Percentiles rank a stretch among this genome's conserved stretches.
Evolutionary conservation across 2,888 invertebrate species (phyloP).

Genomic region (Rotaria socialis): DNA sequence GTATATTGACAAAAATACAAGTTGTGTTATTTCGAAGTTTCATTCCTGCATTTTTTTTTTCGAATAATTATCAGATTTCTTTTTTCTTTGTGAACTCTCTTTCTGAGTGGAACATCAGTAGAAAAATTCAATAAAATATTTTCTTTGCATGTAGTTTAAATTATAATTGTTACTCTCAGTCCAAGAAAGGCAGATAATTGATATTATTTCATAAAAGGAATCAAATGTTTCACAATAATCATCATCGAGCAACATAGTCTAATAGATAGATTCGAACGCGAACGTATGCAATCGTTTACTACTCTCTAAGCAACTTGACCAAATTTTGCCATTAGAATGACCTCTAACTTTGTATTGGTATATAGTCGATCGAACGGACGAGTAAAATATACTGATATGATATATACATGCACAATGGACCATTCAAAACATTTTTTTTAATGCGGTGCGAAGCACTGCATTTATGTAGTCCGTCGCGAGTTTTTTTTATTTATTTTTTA

Average conservation of each 20-base stretch:
- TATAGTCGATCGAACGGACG: no score
- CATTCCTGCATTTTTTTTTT: no score
- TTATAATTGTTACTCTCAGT: neutral
- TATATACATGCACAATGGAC: neutral
- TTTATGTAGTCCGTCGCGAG: no score
- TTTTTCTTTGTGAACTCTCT: neutral
- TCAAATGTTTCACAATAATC: neutral
- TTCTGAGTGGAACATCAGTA: neutral
- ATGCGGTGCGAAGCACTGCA: no score
- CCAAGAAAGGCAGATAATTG: conserved; percentile 9
- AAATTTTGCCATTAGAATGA: neutral
- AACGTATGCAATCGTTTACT: neutral
- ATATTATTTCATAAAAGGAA: neutral
- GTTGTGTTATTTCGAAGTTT: no score
- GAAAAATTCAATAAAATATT: neutral
- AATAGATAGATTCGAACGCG: neutral
- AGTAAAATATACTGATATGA: no score
- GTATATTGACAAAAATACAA: no score
- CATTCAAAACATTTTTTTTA: neutral
- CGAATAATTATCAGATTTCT: no score
- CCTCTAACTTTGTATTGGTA: neutral
- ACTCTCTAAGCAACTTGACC: neutral
- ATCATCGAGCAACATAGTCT: neutral
- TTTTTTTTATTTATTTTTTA: no score
- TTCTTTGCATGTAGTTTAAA: neutral